Conservation (phyloP, 1,140 invertebrate species). For the Drosophila parabipectinata region DNA sequence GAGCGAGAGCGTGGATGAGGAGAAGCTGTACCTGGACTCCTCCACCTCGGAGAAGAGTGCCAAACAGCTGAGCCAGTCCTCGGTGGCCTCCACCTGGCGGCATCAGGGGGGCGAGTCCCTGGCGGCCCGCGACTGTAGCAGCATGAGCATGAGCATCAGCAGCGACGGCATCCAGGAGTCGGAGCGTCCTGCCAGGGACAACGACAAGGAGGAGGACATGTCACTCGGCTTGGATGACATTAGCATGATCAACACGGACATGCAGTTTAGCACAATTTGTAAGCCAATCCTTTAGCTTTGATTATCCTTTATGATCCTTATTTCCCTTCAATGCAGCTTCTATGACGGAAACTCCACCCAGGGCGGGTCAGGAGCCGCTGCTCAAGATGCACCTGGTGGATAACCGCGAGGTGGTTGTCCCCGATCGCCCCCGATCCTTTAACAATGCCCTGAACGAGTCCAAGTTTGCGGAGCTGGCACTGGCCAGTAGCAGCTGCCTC, state of each 20-base stretch:
- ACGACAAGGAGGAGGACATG: constrained; percentile 55
- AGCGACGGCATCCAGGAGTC: constrained; percentile 79
- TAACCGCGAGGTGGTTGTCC: constrained; percentile 48
- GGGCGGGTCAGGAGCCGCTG: constrained; percentile 43
- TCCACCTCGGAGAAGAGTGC: constrained; percentile 79
- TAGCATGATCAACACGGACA: constrained; percentile 68
- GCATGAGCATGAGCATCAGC: constrained; percentile 85
- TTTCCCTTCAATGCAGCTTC: constrained; percentile 49
- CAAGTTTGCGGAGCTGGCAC: constrained; percentile 90
- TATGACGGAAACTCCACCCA: constrained; percentile 61
- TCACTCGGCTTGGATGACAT: constrained; percentile 70
- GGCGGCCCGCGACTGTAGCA: constrained; percentile 86
- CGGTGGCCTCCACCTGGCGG: constrained; percentile 85
- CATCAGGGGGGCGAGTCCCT: constrained; percentile 88
- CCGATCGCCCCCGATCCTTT: constrained; percentile 83
- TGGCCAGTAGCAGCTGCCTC: constrained; percentile 88
- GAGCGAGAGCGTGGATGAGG: constrained; percentile 79
- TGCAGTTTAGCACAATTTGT: constrained; percentile 79
- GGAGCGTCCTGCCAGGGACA: constrained; percentile 13
- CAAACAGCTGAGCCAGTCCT: constrained; percentile 84
- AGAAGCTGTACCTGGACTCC: constrained; percentile 81
- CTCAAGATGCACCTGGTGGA: constrained; percentile 70
- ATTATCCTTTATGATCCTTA: neutral
- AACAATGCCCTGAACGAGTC: constrained; percentile 88
- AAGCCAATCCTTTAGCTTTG: constrained; percentile 19